phyloP scores from a whole-genome alignment of 2,888 invertebrate genomes.

The Scelioninae gen. 1 region DNA sequence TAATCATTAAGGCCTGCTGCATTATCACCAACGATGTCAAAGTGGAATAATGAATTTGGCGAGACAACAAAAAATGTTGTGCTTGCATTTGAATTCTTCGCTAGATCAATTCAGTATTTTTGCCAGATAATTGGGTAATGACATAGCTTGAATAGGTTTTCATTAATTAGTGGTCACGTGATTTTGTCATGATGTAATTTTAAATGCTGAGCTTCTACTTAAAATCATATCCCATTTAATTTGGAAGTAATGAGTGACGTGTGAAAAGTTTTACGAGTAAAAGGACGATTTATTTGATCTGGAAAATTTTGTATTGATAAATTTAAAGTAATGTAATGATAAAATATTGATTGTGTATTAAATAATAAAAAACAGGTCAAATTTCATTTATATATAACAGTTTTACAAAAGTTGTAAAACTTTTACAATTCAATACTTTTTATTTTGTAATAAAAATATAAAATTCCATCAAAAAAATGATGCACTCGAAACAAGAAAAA shows the following conservation, averaged over 20 bases:
- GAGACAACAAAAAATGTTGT: slow-evolving; percentile 12
- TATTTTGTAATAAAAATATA: neutral
- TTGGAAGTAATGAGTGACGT: neutral
- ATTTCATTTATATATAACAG: neutral
- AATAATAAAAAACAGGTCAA: too few species aligned
- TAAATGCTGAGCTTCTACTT: too few species aligned
- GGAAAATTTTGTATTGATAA: too few species aligned
- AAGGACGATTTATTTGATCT: too few species aligned
- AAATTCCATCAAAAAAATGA: neutral
- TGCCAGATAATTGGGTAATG: neutral
- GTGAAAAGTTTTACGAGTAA: too few species aligned
- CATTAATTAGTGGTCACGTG: neutral
- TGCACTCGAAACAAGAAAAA: too few species aligned
- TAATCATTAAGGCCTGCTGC: slow-evolving; percentile 10
- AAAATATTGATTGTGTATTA: too few species aligned
- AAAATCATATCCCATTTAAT: too few species aligned
- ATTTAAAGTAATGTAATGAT: too few species aligned
- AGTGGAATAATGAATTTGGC: slow-evolving; percentile 33
- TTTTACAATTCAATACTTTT: neutral
- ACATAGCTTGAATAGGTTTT: neutral
- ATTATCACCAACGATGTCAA: slow-evolving; percentile 14
- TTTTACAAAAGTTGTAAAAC: neutral
- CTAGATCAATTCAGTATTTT: slow-evolving; percentile 2
- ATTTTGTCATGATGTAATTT: too few species aligned
- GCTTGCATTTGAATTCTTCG: neutral